Evolutionary conservation across 2,797 vertebrate genomes (phyloP).

Genomic region (Helarctos malayanus): DNA sequence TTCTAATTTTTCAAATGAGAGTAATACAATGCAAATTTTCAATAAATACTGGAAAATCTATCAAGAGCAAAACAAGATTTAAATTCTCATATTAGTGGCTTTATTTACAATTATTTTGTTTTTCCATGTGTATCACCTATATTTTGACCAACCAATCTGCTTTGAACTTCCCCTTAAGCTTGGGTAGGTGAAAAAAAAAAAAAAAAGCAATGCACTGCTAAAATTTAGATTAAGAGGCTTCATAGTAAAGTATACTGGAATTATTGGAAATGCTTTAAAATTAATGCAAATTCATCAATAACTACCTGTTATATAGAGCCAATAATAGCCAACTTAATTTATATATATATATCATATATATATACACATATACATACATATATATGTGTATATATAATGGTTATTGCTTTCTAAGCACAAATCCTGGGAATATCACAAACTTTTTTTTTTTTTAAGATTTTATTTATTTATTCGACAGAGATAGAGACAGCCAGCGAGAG

Average conservation of each 20-base stretch:
- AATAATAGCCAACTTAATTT: background rate
- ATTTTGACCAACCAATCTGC: constrained; percentile 23
- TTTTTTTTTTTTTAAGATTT: too few relatives aligned
- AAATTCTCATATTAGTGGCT: constrained; percentile 2
- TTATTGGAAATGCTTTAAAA: constrained; percentile 48
- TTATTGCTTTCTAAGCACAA: background rate
- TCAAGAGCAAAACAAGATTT: constrained; percentile 33
- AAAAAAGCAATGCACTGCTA: background rate
- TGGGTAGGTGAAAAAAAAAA: background rate
- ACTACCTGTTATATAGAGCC: constrained; percentile 16
- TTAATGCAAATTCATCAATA: constrained; percentile 25
- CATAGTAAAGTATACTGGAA: background rate
- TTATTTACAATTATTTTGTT: background rate
- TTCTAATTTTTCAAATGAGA: constrained; percentile 30
- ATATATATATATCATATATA: background rate
- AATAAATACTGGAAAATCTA: background rate
- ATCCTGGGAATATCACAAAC: background rate
- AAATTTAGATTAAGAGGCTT: constrained; percentile 38
- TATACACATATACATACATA: background rate
- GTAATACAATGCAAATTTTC: background rate
- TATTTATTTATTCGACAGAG: too few relatives aligned
- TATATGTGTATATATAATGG: background rate
- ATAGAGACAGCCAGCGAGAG: too few relatives aligned
- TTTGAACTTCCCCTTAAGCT: background rate
- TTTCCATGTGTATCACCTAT: background rate